phyloP scores from a whole-genome alignment of 2,888 invertebrate genomes.

The Quadriops clusia region DNA sequence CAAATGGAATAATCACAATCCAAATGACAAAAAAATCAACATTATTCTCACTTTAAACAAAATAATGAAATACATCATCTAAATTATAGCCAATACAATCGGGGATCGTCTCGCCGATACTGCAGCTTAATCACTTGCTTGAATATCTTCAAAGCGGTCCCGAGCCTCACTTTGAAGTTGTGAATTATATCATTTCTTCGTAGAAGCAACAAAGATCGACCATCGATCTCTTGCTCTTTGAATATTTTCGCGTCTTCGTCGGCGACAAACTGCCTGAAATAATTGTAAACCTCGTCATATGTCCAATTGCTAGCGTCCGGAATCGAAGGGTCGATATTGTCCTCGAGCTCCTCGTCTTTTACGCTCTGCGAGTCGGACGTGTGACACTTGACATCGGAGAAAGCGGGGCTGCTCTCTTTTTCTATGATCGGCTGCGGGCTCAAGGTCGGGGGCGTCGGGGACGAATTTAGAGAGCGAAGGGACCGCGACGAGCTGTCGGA shows the following conservation, averaged over 20 bases:
- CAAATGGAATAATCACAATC: too few relatives aligned
- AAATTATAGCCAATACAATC: conserved; percentile 56
- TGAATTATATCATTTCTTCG: conserved; percentile 73
- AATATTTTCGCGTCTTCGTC: conserved; percentile 74
- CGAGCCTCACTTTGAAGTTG: conserved; percentile 70
- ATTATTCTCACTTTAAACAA: too few relatives aligned
- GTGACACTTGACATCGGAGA: conserved; percentile 13
- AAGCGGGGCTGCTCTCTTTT: conserved; percentile 9
- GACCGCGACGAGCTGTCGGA: conserved; percentile 21
- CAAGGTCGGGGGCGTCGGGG: conserved; percentile 30
- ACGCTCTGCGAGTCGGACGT: conserved; percentile 24
- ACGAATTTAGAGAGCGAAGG: conserved; percentile 18
- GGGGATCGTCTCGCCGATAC: conserved; percentile 60
- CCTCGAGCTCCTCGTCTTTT: conserved; percentile 27
- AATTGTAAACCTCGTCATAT: conserved; percentile 69
- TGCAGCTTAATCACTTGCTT: conserved; percentile 73
- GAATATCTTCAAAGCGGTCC: conserved; percentile 79
- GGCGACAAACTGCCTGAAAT: conserved; percentile 65
- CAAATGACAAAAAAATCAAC: too few relatives aligned
- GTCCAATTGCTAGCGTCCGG: conserved; percentile 77
- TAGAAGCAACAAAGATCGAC: conserved; percentile 72
- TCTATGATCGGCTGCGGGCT: conserved; percentile 27
- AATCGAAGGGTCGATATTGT: conserved; percentile 49
- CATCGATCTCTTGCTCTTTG: conserved; percentile 84
- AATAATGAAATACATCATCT: too few relatives aligned